Base-by-base conservation (phyloP, 2,113 vertebrate genomes). In the Nibea albiflora region DNA sequence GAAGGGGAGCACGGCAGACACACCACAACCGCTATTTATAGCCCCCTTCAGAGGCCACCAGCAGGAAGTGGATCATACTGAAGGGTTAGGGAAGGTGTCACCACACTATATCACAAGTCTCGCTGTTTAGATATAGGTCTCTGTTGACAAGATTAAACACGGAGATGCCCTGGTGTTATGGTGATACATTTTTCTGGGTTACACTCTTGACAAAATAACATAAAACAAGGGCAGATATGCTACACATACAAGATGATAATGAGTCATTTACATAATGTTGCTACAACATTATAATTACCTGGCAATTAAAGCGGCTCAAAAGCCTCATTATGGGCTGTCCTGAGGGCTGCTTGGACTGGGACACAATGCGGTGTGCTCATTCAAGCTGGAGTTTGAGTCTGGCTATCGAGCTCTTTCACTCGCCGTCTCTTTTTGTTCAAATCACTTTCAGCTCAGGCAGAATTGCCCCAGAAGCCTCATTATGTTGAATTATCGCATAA, bases 271-370 rank as follows among this genome's bases (percentile, higher is more conserved):
- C 92, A 93, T 91, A 93, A 91, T 90, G 91, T 91, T 88, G 80
- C 91, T 88, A 91, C 90, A 93, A 88, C 88, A 85, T 85, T 83
- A 87, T 92, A 93, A 93, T 93, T 93, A 93, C 91, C 91, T 92
- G 90, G 88, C 90, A 93, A 93, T 93, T 93, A 92, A 92, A 90
- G 85, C 87, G 81, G 87, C 92, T 93, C 89, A 89, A 90, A 92
- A 85, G 84, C 88, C 87, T 91, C 88, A 91, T 93, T 91, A 90
- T 81, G 83, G 86, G 79, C 80, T 89, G 88, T 93, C 92, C 92
- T 89, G 73, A 71, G 87, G 88, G 84, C 85, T 74, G 57, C 35
- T 80, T 75, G 81, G 88, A 87, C 87, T 73, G 84, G 87, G 82
- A 91, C 69, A 61, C 80, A 77, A 39, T 26, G 31, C 74, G 11